Percentiles rank a stretch among this genome's conserved stretches.
Evolutionary conservation across 1,140 invertebrate genomes (phyloP).

Genomic region (Araneus ventricosus): DNA sequence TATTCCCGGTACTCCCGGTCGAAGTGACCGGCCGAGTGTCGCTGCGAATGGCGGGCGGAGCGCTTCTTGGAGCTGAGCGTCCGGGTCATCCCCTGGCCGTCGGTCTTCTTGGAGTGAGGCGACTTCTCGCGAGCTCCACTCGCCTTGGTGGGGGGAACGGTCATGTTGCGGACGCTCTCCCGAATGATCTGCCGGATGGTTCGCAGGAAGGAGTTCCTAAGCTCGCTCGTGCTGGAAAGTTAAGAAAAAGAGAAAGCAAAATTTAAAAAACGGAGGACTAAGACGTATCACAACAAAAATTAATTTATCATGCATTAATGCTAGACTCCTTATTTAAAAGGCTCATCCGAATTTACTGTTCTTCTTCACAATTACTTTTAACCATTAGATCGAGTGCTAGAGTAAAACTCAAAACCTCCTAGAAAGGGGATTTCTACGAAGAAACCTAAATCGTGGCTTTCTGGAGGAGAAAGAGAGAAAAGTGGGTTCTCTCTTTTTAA

Average conservation of each 20-base stretch:
- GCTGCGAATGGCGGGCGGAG: slow-evolving; percentile 83
- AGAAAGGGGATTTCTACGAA: too few species aligned
- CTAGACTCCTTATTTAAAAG: too few species aligned
- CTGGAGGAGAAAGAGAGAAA: too few species aligned
- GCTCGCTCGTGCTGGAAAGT: slow-evolving; percentile 91
- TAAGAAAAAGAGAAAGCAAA: background rate
- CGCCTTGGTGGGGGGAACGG: slow-evolving; percentile 85
- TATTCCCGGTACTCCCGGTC: slow-evolving; percentile 84
- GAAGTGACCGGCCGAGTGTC: slow-evolving; percentile 93
- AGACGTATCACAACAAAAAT: too few species aligned
- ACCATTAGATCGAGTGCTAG: too few species aligned
- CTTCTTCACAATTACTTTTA: too few species aligned
- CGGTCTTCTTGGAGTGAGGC: background rate
- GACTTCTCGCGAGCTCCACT: slow-evolving; percentile 45
- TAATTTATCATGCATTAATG: too few species aligned
- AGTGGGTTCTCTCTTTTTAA: too few species aligned
- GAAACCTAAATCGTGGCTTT: too few species aligned
- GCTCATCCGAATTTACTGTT: too few species aligned
- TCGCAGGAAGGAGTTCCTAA: slow-evolving; percentile 96
- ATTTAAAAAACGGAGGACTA: too few species aligned
- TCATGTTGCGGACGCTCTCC: slow-evolving; percentile 96
- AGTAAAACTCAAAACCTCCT: too few species aligned
- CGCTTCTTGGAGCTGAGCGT: slow-evolving; percentile 86
- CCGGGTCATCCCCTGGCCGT: slow-evolving; percentile 76
- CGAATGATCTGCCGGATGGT: slow-evolving; percentile 97